phyloP scores from a whole-genome alignment of 2,888 invertebrate species.

The Campoplex nolae region DNA sequence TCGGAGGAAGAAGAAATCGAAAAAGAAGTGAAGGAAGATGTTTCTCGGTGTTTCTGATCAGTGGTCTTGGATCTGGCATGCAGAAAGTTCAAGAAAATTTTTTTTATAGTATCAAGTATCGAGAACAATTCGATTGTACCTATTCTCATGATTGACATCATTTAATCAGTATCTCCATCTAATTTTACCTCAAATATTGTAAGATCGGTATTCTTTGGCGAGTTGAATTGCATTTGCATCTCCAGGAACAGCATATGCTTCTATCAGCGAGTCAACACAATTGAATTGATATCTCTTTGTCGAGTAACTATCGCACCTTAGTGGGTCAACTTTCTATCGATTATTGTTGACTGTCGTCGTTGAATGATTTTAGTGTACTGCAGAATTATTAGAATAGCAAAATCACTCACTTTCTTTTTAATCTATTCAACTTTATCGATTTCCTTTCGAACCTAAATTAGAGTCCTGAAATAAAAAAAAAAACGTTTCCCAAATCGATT shows the following conservation, averaged over 20 bases:
- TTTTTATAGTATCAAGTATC: neutral
- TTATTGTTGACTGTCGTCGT: neutral
- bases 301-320: constrained; percentile 20
- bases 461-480: neutral
- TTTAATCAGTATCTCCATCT: neutral
- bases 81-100: neutral
- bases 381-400: neutral
- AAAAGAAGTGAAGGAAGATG: constrained; percentile 17
- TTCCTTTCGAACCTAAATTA: neutral
- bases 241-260: neutral
- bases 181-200: neutral
- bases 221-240: constrained; percentile 30
- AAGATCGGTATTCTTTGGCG: neutral
- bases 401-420: neutral
- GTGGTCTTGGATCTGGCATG: neutral
- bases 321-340: constrained; percentile 42
- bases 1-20: neutral
- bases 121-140: neutral
- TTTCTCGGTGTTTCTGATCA: constrained; percentile 15
- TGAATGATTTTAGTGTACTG: neutral
- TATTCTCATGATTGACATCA: neutral
- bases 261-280: constrained; percentile 13
- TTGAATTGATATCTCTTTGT: neutral
- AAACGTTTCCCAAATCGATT: neutral
- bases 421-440: neutral